Base-by-base conservation (phyloP, 2,888 invertebrate genomes). In the Teleiodes luculella region DNA sequence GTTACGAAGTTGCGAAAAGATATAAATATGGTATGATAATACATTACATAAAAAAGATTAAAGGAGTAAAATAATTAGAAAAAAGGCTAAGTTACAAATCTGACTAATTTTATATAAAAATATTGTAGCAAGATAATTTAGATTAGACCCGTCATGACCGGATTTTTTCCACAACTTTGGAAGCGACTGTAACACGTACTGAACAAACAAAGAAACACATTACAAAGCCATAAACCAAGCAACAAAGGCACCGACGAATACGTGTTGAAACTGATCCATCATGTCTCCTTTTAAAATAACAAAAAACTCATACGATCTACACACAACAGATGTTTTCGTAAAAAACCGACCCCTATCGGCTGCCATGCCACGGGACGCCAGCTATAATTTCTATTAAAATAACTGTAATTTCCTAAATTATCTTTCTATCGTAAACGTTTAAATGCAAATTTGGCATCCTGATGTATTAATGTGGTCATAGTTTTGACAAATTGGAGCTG, bases 181-280 rank as follows among this genome's bases (percentile, higher is more conserved):
- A 75, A 79, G 78, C 78, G 63, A 79, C 81, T 76, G 80, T 80
- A 81, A 78, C 83, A 78, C 77, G 79, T 81, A 82, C 79, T 78
- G 80, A 84, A 84, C 87, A 88, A 87, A 88, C 86, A 88, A 86
- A 84, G 85, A 86, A 86, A 86, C 84, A 85, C 87, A 87, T 88
- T 87, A 88, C 88, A 80, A 83, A 84, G 81, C 86, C 81, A 83
- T 88, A 88, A 88, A 88, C 78, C 79, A 70, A 74, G 73, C 83
- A 83, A 86, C 88, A 88, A 88, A 88, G 86, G 79, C 69, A 76
- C 88, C 88, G 88, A 82, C 86, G 78, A 78, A 76, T 86, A 83
- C 76, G 86, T 83, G 88, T 89, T 88, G 88, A 88, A 88, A 88
- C 89, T 88, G 87, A 89, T 89, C 88, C 86, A 88, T 89, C 89